phyloP scores from a whole-genome alignment of 2,113 vertebrate genomes.

The Bolborhynchus lineola region DNA sequence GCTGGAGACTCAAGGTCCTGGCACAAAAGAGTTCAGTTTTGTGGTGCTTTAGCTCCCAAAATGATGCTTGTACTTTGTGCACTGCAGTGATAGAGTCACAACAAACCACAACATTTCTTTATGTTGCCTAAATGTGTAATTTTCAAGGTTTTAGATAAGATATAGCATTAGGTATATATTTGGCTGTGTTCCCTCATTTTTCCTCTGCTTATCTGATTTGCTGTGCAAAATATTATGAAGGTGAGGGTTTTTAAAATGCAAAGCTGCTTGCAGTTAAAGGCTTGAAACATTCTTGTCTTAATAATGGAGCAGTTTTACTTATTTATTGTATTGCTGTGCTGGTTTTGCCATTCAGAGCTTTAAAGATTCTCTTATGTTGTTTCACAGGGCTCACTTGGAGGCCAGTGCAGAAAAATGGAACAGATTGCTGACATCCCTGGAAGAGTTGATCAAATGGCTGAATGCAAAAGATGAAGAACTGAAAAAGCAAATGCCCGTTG shows the following conservation, averaged over 20 bases:
- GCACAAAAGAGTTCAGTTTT: neutral
- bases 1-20: neutral
- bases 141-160: neutral
- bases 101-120: neutral
- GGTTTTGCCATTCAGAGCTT: neutral
- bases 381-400: slow-evolving; percentile 89
- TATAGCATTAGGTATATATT: neutral
- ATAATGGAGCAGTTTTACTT: neutral
- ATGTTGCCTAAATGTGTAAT: neutral
- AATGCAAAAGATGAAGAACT: slow-evolving; percentile 93
- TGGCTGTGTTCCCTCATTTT: neutral
- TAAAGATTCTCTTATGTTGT: neutral
- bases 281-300: neutral
- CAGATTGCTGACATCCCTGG: slow-evolving; percentile 85
- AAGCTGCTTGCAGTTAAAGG: neutral
- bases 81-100: neutral
- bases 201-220: neutral
- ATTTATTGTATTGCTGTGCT: neutral
- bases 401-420: slow-evolving; percentile 94
- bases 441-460: slow-evolving; percentile 94
- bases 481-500: slow-evolving; percentile 92
- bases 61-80: neutral
- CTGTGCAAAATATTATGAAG: neutral
- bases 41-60: neutral
- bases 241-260: neutral